Base-by-base conservation (phyloP, 2,113 vertebrate species). In the Larimichthys crocea region DNA sequence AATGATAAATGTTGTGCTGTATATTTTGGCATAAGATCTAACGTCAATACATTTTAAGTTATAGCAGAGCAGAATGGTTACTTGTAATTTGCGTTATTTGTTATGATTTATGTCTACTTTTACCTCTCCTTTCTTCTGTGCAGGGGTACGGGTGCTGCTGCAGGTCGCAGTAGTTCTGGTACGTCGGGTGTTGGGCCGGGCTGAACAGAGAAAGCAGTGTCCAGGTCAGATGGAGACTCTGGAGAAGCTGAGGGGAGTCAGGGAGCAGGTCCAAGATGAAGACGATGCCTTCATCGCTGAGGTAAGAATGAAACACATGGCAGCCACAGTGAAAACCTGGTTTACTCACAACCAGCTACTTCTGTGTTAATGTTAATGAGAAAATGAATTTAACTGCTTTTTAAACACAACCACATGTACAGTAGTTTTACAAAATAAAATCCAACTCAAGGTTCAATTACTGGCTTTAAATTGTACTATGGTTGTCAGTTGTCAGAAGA, bases 171-270 rank as follows among this genome's bases (percentile, higher is more conserved):
- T 94, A 68, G 95, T 96, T 2, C 88, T 97, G 84, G 95, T 97
- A 35, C 95, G 96, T 5, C 89, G 95, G 46, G 96, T 95, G 0
- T 88, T 98, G 84, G 97, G 97, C 46, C 92, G 94, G 8, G 82
- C 93, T 0, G 95, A 96, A 6, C 96, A 96, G 85, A 92, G 95
- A 50, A 92, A 91, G 63, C 93, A 94, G 79, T 97, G 96, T 29
- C 88, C 93, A 0, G 97, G 96, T 1, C 95, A 97, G 86, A 94
- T 97, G 95, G 97, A 97, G 91, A 98, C 97, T 0, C 93, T 98
- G 11, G 95, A 96, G 60, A 94, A 80, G 78, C 94, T 98, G 35
- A 94, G 97, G 61, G 89, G 91, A 3, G 91, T 98, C 60, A 95
- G 92, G 24, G 84, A 94, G 0, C 9, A 91, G 17, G 91, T 96